Evolutionary conservation across 2,113 vertebrate species (phyloP).

Genomic region (Nesoenas mayeri): DNA sequence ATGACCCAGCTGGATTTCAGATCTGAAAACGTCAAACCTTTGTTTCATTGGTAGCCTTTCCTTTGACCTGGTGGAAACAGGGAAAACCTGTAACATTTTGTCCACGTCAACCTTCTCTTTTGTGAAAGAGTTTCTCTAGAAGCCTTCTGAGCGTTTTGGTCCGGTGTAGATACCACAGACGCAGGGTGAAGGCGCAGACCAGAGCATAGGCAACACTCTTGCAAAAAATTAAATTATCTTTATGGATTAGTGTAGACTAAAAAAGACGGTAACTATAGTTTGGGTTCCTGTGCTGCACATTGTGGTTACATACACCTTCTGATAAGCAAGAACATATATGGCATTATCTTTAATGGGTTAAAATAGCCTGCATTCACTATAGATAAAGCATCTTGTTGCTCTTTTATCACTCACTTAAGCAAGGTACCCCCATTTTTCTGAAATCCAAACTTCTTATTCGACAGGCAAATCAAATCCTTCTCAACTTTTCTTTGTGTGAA

Average conservation of each 20-base stretch:
- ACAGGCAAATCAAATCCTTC: background rate
- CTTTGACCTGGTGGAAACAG: background rate
- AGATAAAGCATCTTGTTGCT: background rate
- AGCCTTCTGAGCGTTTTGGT: background rate
- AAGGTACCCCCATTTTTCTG: background rate
- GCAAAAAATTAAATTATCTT: background rate
- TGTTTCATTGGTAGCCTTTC: background rate
- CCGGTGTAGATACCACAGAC: accelerated
- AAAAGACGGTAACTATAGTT: background rate
- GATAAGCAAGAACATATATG: background rate
- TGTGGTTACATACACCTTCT: background rate
- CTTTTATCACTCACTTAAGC: background rate
- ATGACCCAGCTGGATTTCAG: background rate
- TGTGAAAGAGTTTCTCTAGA: background rate
- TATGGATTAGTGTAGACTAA: background rate
- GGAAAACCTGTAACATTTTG: background rate
- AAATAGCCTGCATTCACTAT: background rate
- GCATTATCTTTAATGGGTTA: background rate
- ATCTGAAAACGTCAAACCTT: background rate
- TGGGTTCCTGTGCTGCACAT: background rate
- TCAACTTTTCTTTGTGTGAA: background rate
- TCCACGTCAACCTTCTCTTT: background rate
- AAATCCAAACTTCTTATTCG: background rate
- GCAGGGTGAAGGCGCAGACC: background rate
- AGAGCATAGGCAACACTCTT: background rate